Base-by-base conservation (phyloP, 1,140 invertebrate genomes). In the Polyergus mexicanus region DNA sequence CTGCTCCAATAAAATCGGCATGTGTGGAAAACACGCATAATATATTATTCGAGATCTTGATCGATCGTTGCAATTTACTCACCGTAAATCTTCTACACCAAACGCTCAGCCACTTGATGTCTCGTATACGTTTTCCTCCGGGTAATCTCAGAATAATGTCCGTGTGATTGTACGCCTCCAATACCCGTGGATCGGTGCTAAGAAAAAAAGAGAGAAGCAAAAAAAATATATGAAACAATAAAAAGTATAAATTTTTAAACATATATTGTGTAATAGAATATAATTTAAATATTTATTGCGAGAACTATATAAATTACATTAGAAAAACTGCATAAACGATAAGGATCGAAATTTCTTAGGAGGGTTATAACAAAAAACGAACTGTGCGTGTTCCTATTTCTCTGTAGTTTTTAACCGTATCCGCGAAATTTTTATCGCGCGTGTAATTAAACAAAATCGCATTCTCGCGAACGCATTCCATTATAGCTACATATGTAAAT, bases 61-160 rank as follows among this genome's bases (percentile, higher is more conserved):
- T 72, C 54, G n/a, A 75, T 58, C 8, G 22, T 65, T 76, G 7
- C 10, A 56, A 71, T 74, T 80, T 71, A 93, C 97, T 98, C 95
- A 99, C 98, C 89, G 97, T 98, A 94, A 98, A 98, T 92, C 98
- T 96, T 88, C 97, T 95, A 95, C 98, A 98, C 98, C 98, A 99
- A 28, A 99, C 97, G 74, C 97, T 97, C 78, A 99, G 96, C 97
- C 98, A 99, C 94, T 97, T 97, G 94, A 98, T 98, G 94, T 99
- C 98, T 90, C 97, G 96, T 92, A 99, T 96, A 93, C 97, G 97
- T 93, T 97, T 97, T 69, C 97, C 98, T 76, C 96, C 96, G 68
- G 98, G 98, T 91, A 99, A 96, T 93, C 97, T 96, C 81, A 99
- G 96, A 85, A 99, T 96, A 90, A 99, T 96, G 95, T 98, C 97